These are phyloP conservation scores for Drosophila setosimentum DNA, from an alignment of 2,888 invertebrate genomes.

Conservation along the genomic window DNA sequence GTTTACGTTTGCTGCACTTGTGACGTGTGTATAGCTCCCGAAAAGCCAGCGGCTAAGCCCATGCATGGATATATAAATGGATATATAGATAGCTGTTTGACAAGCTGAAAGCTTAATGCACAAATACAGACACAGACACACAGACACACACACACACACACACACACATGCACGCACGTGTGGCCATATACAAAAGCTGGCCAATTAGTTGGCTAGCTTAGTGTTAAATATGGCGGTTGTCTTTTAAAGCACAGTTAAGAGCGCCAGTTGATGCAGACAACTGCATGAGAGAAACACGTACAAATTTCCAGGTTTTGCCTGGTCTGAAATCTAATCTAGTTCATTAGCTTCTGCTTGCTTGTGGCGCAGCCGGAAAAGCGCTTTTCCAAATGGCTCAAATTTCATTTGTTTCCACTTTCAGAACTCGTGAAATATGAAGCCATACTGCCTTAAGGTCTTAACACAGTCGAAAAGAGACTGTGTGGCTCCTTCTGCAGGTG, in stretches of 20 bases:
- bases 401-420: slow-evolving; percentile 13
- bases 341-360: slow-evolving; percentile 66
- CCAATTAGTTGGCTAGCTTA: slow-evolving; percentile 56
- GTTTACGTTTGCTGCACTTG: slow-evolving; percentile 58
- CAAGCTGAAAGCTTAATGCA: slow-evolving; percentile 23
- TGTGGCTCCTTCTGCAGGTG: neutral
- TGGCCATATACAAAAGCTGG: slow-evolving; percentile 26
- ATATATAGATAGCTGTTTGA: slow-evolving; percentile 32
- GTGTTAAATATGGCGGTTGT: slow-evolving; percentile 27
- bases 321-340: slow-evolving; percentile 57
- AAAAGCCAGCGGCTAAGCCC: slow-evolving; percentile 43
- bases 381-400: slow-evolving; percentile 33
- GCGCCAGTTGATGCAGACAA: slow-evolving; percentile 12
- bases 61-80: slow-evolving; percentile 34
- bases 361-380: slow-evolving; percentile 37
- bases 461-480: neutral
- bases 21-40: slow-evolving; percentile 37
- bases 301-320: slow-evolving; percentile 12
- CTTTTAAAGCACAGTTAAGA: slow-evolving; percentile 46
- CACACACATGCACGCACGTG: slow-evolving; percentile 6
- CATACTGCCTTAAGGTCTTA: slow-evolving; percentile 16
- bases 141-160: slow-evolving; percentile 7
- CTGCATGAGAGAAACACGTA: slow-evolving; percentile 20
- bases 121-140: slow-evolving; percentile 5
- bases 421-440: slow-evolving; percentile 26